Percentiles rank a stretch among this genome's conserved stretches.
Conservation (phyloP, 2,113 vertebrate species). For the Oceanites oceanicus region DNA sequence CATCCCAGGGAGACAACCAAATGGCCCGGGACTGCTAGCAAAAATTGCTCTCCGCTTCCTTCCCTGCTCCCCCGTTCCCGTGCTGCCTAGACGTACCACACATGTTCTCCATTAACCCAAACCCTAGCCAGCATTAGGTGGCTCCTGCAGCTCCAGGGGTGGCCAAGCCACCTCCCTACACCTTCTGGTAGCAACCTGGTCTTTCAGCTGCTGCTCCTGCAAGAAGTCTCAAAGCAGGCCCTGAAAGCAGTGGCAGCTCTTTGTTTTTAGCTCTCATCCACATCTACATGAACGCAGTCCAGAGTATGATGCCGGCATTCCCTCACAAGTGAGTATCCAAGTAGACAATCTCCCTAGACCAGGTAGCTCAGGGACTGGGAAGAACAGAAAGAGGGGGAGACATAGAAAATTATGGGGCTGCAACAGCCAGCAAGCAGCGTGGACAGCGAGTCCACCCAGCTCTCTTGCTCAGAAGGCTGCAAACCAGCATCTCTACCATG, state of each 20-base stretch:
- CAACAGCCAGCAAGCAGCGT: background rate
- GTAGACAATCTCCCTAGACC: background rate
- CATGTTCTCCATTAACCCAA: background rate
- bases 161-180: background rate
- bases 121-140: background rate
- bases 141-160: background rate
- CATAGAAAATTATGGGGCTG: background rate
- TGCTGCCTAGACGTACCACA: background rate
- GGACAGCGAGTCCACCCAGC: background rate
- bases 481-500: background rate
- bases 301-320: background rate
- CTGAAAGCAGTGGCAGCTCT: background rate
- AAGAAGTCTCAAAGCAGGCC: background rate
- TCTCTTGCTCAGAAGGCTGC: background rate
- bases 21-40: background rate
- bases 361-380: background rate
- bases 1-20: background rate
- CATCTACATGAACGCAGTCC: background rate
- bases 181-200: background rate
- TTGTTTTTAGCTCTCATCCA: background rate
- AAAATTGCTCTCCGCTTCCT: background rate
- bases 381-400: background rate
- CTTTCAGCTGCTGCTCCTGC: background rate
- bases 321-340: background rate
- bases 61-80: accelerated